Evolutionary conservation across 1,140 invertebrate genomes (phyloP), one percentile per base, ranked within the genome.

Genomic region (Gonatopus flavifemur): DNA sequence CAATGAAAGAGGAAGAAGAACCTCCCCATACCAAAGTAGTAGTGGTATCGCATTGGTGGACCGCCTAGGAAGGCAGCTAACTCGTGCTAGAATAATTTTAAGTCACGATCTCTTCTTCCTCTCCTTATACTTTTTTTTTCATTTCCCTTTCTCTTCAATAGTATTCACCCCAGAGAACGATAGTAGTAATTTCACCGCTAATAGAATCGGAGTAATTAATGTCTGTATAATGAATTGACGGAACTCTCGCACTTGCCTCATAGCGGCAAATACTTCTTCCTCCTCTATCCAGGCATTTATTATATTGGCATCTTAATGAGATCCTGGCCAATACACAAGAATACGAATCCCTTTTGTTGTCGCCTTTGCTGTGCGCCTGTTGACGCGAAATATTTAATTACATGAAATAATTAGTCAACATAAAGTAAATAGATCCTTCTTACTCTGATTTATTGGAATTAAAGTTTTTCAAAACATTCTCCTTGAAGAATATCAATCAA

Each of bases 1-100:
- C 58, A 45, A 48, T 32, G 59, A 64, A 57, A 49, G n/a, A n/a
- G n/a, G n/a, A n/a, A 47, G 60, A 49, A 45, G 40, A n/a, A 7
- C 22, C 32, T 25, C 16, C 13, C 38, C 9, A 13, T 19, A 6
- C 44, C 32, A n/a, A 25, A 20, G 10, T 25, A n/a, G n/a, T 36
- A 36, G 7, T 6, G 25, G 25, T 12, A 24, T 22, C 13, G 19
- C 41, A 43, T 45, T 25, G 42, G 53, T 15, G 35, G 39, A 52
- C 24, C 24, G n/a, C n/a, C 22, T 21, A 50, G 16, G 18, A 31
- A 50, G 36, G 33, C 28, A 41, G 30, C 37, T n/a, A n/a, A n/a
- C n/a, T n/a, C n/a, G 37, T 36, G 16, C 21, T 38, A 37, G 51
- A 53, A 55, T 55, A 41, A n/a, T n/a, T n/a, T 56, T 43, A 56